These are phyloP conservation scores for Erythrocebus patas DNA, from an alignment of 2,113 vertebrate species.

Conservation along the genomic window DNA sequence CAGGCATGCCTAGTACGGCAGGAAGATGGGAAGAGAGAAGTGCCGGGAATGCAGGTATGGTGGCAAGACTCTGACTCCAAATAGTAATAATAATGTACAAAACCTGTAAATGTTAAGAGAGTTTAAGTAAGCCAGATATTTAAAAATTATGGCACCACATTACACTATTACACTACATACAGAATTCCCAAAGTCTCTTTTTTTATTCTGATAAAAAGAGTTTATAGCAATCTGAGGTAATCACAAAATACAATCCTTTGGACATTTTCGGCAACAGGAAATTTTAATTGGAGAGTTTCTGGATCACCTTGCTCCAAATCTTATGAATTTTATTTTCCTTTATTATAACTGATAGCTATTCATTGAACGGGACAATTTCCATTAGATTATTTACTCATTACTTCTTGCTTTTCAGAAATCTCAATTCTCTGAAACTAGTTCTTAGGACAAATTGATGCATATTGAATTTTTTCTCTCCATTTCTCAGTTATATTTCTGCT, in stretches of 20 bases:
- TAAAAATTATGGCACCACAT: neutral
- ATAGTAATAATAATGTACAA: neutral
- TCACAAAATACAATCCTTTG: neutral
- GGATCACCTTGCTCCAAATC: neutral
- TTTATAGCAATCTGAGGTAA: neutral
- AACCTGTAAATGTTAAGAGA: neutral
- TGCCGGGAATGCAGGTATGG: rapidly evolving
- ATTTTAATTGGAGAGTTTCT: neutral
- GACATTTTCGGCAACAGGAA: neutral
- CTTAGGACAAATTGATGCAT: constrained; percentile 57
- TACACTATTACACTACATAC: neutral
- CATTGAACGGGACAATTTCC: neutral
- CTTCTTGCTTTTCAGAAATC: neutral
- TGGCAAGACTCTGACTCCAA: neutral
- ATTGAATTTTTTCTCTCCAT: constrained; percentile 66
- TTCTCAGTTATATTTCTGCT: constrained; percentile 63
- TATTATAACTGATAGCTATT: neutral
- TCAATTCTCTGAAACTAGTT: constrained; percentile 67
- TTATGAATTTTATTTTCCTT: neutral
- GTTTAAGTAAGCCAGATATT: neutral
- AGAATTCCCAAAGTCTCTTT: neutral
- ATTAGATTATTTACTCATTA: neutral
- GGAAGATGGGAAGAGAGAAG: rapidly evolving
- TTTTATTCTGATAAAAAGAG: neutral
- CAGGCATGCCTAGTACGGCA: neutral